phyloP scores from a whole-genome alignment of 2,888 invertebrate species.

The Caenorhabditis panamensis region DNA sequence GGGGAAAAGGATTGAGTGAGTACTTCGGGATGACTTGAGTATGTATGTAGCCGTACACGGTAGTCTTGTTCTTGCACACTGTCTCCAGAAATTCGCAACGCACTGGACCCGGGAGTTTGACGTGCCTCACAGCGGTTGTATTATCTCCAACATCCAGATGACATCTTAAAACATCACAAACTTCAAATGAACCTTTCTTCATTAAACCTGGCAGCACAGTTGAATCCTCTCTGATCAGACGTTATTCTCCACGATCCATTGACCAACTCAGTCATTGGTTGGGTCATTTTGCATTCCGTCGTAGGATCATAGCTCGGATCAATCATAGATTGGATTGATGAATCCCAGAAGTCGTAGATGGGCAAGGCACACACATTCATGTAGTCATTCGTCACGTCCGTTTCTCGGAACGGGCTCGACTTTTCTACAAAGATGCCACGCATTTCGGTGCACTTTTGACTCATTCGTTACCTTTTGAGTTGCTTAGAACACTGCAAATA shows the following conservation, averaged over 20 bases:
- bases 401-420: too few species aligned
- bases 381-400: too few species aligned
- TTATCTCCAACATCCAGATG: not conserved
- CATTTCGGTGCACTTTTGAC: too few species aligned
- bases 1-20: not conserved
- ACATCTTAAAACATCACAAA: not conserved
- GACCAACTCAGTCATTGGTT: conserved; percentile 9
- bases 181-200: not conserved
- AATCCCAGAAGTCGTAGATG: not conserved
- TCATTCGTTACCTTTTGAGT: too few species aligned
- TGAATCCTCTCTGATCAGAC: not conserved
- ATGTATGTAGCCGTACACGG: conserved; percentile 23
- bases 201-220: conserved; percentile 26
- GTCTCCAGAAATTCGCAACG: conserved; percentile 28
- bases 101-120: conserved; percentile 9
- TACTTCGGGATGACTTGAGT: conserved; percentile 23
- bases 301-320: not conserved
- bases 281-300: not conserved
- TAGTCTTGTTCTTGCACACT: not conserved
- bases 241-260: conserved; percentile 14
- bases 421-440: too few species aligned
- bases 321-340: not conserved
- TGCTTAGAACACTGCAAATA: too few species aligned
- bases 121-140: not conserved
- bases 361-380: too few species aligned